These are phyloP conservation scores for human (Homo sapiens) DNA, from an alignment of 2,113 vertebrate genomes.

Conservation along the genomic window DNA sequence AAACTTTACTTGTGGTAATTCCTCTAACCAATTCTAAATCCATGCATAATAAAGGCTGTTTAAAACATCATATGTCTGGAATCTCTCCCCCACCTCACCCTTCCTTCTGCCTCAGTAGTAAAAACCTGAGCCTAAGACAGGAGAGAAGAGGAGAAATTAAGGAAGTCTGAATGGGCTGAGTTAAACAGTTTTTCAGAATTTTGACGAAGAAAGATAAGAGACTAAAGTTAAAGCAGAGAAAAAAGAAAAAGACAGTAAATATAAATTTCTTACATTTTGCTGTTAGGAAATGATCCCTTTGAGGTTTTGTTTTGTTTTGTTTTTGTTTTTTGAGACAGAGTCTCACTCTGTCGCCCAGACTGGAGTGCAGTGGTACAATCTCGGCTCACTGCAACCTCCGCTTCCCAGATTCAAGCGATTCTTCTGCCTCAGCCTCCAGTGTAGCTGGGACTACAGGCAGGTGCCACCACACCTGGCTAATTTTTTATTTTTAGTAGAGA, in stretches of 20 bases:
- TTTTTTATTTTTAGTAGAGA: too few relatives aligned
- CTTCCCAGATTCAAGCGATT: too few relatives aligned
- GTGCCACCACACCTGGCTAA: too few relatives aligned
- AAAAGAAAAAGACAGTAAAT: not conserved
- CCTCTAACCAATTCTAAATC: not conserved
- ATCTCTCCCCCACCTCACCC: not conserved
- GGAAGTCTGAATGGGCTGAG: not conserved
- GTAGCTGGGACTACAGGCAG: too few relatives aligned
- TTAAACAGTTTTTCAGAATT: not conserved
- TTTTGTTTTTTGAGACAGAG: too few relatives aligned
- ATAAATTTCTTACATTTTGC: not conserved
- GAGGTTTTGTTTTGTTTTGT: too few relatives aligned
- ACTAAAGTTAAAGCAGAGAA: not conserved
- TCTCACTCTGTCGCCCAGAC: too few relatives aligned
- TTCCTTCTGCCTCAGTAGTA: not conserved
- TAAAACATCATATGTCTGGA: not conserved
- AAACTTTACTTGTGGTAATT: not conserved
- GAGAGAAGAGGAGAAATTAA: not conserved
- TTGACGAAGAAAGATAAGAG: not conserved
- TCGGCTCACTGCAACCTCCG: too few relatives aligned
- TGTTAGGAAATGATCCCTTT: not conserved
- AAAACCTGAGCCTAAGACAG: not conserved
- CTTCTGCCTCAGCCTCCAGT: too few relatives aligned
- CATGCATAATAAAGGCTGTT: not conserved
- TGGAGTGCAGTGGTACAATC: too few relatives aligned